Base-by-base conservation (phyloP, 2,797 vertebrate genomes). In the Myotis vivesi region DNA sequence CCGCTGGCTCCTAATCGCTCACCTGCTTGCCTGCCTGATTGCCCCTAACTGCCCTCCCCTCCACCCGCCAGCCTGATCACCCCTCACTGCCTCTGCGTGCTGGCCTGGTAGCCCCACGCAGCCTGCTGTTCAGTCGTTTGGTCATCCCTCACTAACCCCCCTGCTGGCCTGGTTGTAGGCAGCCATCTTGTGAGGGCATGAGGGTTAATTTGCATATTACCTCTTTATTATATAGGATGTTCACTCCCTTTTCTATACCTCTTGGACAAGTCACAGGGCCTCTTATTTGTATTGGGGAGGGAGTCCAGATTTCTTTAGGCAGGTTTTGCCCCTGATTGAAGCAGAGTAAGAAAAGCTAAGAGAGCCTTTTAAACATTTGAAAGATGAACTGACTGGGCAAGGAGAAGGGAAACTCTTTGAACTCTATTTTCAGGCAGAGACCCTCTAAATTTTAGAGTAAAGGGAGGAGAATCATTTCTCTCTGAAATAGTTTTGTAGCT, bases 401-500 rank as follows among this genome's bases (percentile, higher is more conserved):
- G 69, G 68, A 84, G 23, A 41, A 49, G 28, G 53, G 16, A 77
- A 66, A 9, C 7, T 36, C 46, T 81, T 73, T 82, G 25, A 57
- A 30, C 36, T 89, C n/a, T 91, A 16, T 71, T 86, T 91, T 75
- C 38, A 90, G 49, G 68, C 17, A n/a, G n/a, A 94, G 44, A 69
- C 19, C 9, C 28, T 94, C 72, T 72, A 68, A 72, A 66, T 6
- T 62, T 62, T 62, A 62, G 28, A 62, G 59, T 41, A 68, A 66
- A 66, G 69, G 36, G 46, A 77, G 25, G 36, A 83, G 25, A 72
- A 66, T 59, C 22, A 59, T 22, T 53, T 92, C 30, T 77, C 69
- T 76, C 53, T 59, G 66, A 89, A 83, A 66, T 55, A 87, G 66
- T 51, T 94, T 79, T 87, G 57, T 51, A 75, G 64, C 57, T 93